A percentile compares a stretch with the other conserved stretches of the same genome.
phyloP scores from a whole-genome alignment of 2,797 vertebrate species.

The Silurus aristotelis region DNA sequence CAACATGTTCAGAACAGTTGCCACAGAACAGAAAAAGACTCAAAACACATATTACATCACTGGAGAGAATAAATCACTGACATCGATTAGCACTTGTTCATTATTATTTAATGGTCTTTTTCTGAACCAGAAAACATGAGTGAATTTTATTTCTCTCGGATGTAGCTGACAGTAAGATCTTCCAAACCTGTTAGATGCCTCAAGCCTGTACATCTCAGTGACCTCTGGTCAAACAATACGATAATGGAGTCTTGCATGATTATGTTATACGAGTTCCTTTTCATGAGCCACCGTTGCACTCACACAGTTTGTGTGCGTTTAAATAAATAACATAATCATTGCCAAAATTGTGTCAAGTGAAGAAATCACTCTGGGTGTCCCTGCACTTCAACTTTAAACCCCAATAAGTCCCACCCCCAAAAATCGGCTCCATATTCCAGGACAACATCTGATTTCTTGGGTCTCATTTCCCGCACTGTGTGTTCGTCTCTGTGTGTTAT shows the following conservation, averaged over 20 bases:
- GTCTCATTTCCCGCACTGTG: slow-evolving; percentile 45
- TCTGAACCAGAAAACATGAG: not conserved
- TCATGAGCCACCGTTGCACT: too few species aligned
- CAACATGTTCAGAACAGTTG: not conserved
- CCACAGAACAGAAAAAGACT: slow-evolving; percentile 2
- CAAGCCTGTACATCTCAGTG: not conserved
- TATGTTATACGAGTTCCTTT: not conserved
- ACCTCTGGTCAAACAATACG: not conserved
- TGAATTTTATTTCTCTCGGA: not conserved
- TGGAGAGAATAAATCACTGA: not conserved
- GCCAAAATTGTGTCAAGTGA: slow-evolving; percentile 56
- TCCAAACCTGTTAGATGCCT: not conserved
- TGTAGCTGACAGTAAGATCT: not conserved
- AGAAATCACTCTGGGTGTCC: slow-evolving; percentile 64
- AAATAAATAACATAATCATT: slow-evolving; percentile 59
- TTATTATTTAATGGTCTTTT: not conserved
- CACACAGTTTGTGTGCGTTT: slow-evolving; percentile 47
- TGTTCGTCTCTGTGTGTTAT: slow-evolving; percentile 41
- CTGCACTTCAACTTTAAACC: not conserved
- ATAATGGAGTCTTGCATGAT: not conserved
- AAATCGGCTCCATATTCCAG: slow-evolving; percentile 58
- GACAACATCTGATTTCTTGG: slow-evolving; percentile 60
- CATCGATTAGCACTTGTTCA: not conserved
- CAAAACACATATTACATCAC: slow-evolving; percentile 6
- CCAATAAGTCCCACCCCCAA: slow-evolving; percentile 33